A percentile compares a stretch with the other conserved stretches of the same genome.
Evolutionary conservation across 2,113 vertebrate species (phyloP).

Genomic region (Lates calcarifer): DNA sequence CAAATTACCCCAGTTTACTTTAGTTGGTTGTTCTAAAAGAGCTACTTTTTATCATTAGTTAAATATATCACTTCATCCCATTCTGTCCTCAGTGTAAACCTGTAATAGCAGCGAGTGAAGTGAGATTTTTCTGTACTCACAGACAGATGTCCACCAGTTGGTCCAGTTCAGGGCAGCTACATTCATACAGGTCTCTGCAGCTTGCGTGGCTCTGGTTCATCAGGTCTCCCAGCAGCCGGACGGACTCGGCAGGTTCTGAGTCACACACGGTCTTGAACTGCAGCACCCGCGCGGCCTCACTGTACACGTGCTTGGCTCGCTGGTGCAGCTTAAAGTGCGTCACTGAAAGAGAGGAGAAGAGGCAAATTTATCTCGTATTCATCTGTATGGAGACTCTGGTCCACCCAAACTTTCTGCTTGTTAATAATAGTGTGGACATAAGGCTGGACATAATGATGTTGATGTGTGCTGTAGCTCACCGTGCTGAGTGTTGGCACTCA

Average conservation of each 20-base stretch:
- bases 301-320: slow-evolving; percentile 94
- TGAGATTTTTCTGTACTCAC: slow-evolving; percentile 84
- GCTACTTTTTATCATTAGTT: neutral
- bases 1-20: too few relatives aligned
- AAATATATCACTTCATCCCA: neutral
- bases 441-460: too few relatives aligned
- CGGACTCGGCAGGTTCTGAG: slow-evolving; percentile 80
- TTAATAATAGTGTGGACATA: too few relatives aligned
- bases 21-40: neutral
- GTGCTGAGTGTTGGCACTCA: slow-evolving; percentile 90
- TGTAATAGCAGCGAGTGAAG: neutral
- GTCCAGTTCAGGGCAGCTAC: slow-evolving; percentile 96
- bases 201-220: slow-evolving; percentile 96
- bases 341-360: slow-evolving; percentile 79
- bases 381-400: neutral
- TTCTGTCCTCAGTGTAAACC: neutral
- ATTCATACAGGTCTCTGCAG: slow-evolving; percentile 95
- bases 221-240: slow-evolving; percentile 90
- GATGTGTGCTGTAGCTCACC: slow-evolving; percentile 84
- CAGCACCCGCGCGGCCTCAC: slow-evolving; percentile 93
- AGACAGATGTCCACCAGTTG: slow-evolving; percentile 93
- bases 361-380: neutral
- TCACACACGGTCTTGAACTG: slow-evolving; percentile 91
- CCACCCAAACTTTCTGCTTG: neutral
- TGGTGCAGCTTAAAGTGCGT: slow-evolving; percentile 91